These are phyloP conservation scores for Zosterops pallidus DNA, from an alignment of 2,113 vertebrate genomes.

Conservation along the genomic window DNA sequence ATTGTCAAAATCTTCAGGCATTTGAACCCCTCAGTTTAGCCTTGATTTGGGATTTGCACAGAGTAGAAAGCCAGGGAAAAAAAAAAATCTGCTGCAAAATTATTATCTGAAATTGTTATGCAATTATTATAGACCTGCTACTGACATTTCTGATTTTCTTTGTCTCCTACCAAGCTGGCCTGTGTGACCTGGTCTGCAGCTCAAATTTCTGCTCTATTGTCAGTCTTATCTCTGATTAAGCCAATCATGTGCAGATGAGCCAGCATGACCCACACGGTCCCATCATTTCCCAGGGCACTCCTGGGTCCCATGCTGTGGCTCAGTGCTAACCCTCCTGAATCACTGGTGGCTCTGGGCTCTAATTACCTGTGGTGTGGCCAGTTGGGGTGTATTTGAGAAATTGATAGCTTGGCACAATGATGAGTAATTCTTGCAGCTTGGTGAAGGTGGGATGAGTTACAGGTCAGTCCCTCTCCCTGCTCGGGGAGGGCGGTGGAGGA, in stretches of 20 bases:
- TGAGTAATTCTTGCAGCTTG: neutral
- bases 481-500: neutral
- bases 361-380: neutral
- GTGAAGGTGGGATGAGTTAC: neutral
- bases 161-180: neutral
- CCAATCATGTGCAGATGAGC: neutral
- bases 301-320: accelerated
- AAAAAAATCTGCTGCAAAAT: neutral
- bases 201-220: neutral
- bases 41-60: neutral
- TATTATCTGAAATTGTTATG: neutral
- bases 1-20: accelerated
- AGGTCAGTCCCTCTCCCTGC: neutral
- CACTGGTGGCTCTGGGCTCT: neutral
- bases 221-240: neutral
- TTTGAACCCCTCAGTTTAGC: accelerated
- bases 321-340: neutral
- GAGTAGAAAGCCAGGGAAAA: neutral
- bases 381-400: neutral
- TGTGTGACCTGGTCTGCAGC: neutral
- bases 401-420: neutral
- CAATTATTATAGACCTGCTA: neutral
- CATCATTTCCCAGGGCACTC: neutral
- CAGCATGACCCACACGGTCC: neutral
- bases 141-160: neutral